Evolutionary conservation across 2,797 vertebrate species (phyloP).

Genomic region (Sebastes kiyomatsui): DNA sequence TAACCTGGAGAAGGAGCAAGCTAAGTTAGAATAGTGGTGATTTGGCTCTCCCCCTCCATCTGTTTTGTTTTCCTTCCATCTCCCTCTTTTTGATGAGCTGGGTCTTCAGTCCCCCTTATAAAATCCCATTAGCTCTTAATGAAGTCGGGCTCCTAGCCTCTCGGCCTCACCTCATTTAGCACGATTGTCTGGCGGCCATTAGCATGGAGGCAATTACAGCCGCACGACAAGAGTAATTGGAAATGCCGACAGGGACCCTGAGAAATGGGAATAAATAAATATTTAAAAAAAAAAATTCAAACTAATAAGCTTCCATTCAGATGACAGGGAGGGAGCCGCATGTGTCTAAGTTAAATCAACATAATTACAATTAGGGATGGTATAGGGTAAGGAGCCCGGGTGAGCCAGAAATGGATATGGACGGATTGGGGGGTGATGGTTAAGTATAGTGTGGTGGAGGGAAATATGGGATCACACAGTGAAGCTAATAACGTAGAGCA

Average conservation of each 20-base stretch:
- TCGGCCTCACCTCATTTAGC: conserved; percentile 99
- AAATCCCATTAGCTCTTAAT: conserved; percentile 99
- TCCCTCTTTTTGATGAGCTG: conserved; percentile 87
- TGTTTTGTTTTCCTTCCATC: conserved; percentile 87
- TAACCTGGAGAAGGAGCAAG: conserved; percentile 58
- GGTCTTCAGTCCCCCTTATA: conserved; percentile 87
- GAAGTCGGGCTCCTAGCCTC: conserved; percentile 99
- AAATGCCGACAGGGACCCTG: conserved; percentile 99
- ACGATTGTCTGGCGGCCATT: conserved; percentile 99
- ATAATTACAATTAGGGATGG: conserved; percentile 98
- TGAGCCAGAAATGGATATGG: conserved; percentile 71
- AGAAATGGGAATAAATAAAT: conserved; percentile 99
- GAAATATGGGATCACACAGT: conserved; percentile 58
- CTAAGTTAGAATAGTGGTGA: conserved; percentile 74
- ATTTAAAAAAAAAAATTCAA: conserved; percentile 92
- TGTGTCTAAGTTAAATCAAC: conserved; percentile 98
- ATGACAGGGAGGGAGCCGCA: conserved; percentile 88
- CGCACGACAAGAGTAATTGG: conserved; percentile 99
- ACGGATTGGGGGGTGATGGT: conserved; percentile 68
- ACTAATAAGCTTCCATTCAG: conserved; percentile 97
- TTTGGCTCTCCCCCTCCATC: conserved; percentile 84
- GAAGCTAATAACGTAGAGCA: conserved; percentile 57
- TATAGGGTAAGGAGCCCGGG: conserved; percentile 78
- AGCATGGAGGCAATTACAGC: conserved; percentile 99
- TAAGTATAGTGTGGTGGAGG: conserved; percentile 54